phyloP scores from a whole-genome alignment of 2,113 vertebrate genomes.

The Oryzias javanicus region DNA sequence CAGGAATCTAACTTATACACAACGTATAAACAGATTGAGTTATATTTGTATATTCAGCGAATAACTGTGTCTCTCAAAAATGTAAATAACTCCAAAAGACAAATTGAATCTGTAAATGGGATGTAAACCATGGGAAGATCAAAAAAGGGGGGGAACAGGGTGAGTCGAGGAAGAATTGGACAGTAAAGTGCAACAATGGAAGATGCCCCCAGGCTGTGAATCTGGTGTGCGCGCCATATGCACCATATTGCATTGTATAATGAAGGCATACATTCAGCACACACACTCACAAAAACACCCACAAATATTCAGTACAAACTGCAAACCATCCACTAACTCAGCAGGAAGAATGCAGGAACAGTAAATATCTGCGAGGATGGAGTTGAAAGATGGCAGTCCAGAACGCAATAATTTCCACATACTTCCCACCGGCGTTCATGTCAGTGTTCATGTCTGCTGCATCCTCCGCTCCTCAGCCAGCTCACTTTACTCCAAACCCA shows the following conservation, averaged over 20 bases:
- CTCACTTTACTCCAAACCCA: constrained; percentile 52
- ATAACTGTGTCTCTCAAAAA: constrained; percentile 67
- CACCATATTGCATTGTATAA: constrained; percentile 30
- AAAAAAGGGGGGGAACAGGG: constrained; percentile 27
- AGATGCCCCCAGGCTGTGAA: constrained; percentile 50
- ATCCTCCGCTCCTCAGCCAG: constrained; percentile 59
- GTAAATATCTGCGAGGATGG: constrained; percentile 72
- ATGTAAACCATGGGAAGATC: constrained; percentile 52
- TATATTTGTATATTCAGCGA: constrained; percentile 65
- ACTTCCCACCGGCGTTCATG: constrained; percentile 72
- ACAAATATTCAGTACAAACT: constrained; percentile 32
- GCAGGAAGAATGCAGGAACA: constrained; percentile 67
- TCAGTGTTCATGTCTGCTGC: constrained; percentile 67
- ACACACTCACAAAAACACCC: constrained; percentile 17
- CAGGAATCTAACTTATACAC: constrained; percentile 65
- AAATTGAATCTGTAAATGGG: constrained; percentile 50
- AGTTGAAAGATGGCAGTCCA: constrained; percentile 74
- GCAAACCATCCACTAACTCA: constrained; percentile 59
- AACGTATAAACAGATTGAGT: constrained; percentile 65
- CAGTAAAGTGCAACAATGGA: constrained; percentile 52
- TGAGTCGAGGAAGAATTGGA: constrained; percentile 19
- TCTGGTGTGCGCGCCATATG: constrained; percentile 44
- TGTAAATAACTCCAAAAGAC: constrained; percentile 70
- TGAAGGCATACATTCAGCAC: constrained; percentile 32
- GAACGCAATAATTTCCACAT: constrained; percentile 80